A percentile compares a stretch with the other conserved stretches of the same genome.
phyloP scores from a whole-genome alignment of 2,888 invertebrate species.

The Griposia aprilina region DNA sequence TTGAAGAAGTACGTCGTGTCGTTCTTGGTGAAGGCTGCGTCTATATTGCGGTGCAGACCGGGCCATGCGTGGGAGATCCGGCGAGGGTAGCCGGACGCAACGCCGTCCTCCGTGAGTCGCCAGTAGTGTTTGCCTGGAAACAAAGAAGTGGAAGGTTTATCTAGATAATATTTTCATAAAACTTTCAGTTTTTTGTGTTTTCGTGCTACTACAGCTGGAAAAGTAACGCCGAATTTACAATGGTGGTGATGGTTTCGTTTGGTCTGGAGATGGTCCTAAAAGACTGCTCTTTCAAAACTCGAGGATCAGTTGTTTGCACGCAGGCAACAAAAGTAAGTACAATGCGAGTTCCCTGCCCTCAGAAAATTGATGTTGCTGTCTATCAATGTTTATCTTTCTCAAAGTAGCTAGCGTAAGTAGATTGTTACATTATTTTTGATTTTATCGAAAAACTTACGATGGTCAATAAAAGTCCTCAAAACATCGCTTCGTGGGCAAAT shows the following conservation, averaged over 20 bases:
- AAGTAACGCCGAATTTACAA: neutral
- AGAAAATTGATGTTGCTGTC: neutral
- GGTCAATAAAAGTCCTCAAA: neutral
- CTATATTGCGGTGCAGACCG: constrained; percentile 96
- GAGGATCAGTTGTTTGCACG: too few relatives aligned
- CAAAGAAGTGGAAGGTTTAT: neutral
- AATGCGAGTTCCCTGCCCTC: neutral
- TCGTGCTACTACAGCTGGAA: neutral
- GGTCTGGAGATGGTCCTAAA: neutral
- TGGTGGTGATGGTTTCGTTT: too few relatives aligned
- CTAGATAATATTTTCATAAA: neutral
- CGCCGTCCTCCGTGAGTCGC: constrained; percentile 95
- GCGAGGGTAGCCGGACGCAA: constrained; percentile 96
- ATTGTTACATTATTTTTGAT: neutral
- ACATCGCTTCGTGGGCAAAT: neutral
- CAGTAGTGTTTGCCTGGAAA: constrained; percentile 95
- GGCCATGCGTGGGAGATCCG: constrained; percentile 95
- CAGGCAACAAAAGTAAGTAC: neutral
- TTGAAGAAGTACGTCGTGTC: constrained; percentile 99
- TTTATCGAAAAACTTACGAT: neutral
- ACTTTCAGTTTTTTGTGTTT: neutral
- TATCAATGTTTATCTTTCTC: neutral
- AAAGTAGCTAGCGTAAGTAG: neutral
- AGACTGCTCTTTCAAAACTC: neutral
- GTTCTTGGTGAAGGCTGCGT: constrained; percentile 98